phyloP scores from a whole-genome alignment of 2,113 vertebrate genomes.

The Acanthisitta chloris region DNA sequence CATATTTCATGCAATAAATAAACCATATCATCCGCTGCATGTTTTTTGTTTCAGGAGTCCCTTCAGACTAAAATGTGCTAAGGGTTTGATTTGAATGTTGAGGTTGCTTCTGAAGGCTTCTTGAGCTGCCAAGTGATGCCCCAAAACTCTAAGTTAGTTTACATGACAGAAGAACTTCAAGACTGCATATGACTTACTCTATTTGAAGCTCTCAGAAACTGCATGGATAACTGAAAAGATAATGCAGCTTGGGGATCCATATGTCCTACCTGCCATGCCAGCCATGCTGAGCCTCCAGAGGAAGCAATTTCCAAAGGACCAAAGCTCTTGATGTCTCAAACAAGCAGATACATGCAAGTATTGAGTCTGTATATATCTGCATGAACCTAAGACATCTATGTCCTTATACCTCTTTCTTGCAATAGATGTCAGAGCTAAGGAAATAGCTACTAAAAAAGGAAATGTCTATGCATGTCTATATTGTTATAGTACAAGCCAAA shows the following conservation, averaged over 20 bases:
- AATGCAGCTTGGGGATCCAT: neutral
- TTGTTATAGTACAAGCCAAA: neutral
- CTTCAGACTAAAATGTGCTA: neutral
- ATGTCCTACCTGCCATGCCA: neutral
- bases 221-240: neutral
- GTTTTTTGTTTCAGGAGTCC: neutral
- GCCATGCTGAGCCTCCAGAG: neutral
- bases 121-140: neutral
- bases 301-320: neutral
- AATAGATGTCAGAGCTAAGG: neutral
- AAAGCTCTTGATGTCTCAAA: neutral
- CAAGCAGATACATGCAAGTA: neutral
- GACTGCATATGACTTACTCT: neutral
- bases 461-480: neutral
- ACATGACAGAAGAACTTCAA: neutral
- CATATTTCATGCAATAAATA: neutral
- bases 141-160: neutral
- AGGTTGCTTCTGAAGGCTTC: neutral
- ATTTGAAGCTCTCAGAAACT: neutral
- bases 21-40: neutral
- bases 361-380: neutral
- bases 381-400: neutral
- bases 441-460: neutral
- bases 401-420: neutral
- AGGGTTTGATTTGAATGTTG: neutral